Percentiles rank a stretch among this genome's conserved stretches.
Conservation (phyloP, 2,888 invertebrate species). For the Erebia aethiops region DNA sequence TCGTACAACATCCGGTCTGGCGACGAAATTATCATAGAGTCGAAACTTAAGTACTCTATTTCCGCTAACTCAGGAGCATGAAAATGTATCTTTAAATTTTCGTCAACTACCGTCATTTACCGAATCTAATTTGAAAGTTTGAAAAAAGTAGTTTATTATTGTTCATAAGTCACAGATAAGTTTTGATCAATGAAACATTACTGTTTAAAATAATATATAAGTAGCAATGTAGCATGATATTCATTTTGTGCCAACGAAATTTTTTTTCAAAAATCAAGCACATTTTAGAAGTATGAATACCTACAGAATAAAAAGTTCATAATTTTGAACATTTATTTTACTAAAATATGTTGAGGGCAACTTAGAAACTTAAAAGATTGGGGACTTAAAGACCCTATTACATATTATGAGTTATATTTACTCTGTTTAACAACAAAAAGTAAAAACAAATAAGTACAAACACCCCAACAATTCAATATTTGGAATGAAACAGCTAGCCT, state of each 20-base stretch:
- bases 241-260: slow-evolving; percentile 6
- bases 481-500: background rate
- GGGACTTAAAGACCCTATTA: no score
- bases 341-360: background rate
- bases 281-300: background rate
- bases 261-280: no score
- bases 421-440: no score
- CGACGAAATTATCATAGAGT: slow-evolving; percentile 95
- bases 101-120: slow-evolving; percentile 44
- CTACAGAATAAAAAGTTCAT: background rate
- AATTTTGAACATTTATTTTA: background rate
- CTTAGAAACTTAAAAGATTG: no score
- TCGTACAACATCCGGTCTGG: slow-evolving; percentile 95
- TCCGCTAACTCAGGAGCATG: slow-evolving; percentile 62
- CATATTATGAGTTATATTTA: no score
- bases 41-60: slow-evolving; percentile 85
- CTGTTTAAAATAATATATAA: background rate
- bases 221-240: slow-evolving; percentile 5
- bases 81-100: slow-evolving; percentile 21
- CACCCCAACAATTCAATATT: background rate
- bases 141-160: background rate
- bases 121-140: background rate
- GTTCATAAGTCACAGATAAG: background rate
- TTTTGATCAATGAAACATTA: background rate
- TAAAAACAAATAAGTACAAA: no score